A percentile compares a stretch with the other conserved stretches of the same genome.
Conservation (phyloP, 2,888 invertebrate genomes). For the Ctenicera cuprea region DNA sequence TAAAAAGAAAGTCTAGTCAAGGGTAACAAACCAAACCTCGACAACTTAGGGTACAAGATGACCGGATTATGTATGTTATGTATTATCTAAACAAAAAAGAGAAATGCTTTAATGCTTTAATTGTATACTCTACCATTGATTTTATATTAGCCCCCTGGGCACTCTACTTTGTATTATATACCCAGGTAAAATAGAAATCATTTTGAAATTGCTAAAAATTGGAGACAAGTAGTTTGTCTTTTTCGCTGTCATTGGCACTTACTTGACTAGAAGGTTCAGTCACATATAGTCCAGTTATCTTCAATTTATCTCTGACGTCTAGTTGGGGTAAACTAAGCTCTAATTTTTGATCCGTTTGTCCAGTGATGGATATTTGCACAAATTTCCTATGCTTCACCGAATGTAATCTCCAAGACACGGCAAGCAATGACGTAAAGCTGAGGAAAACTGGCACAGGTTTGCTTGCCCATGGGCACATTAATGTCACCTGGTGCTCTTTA, state of each 20-base stretch:
- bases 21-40: no score
- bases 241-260: constrained; percentile 45
- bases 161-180: no score
- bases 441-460: constrained; percentile 84
- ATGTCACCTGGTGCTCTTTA: constrained; percentile 74
- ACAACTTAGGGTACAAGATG: no score
- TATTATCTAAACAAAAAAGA: no score
- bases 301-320: constrained; percentile 61
- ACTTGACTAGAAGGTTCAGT: constrained; percentile 69
- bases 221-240: no score
- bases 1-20: no score
- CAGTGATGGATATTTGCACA: constrained; percentile 84
- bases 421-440: constrained; percentile 89
- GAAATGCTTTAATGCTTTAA: no score
- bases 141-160: no score
- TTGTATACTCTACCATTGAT: no score
- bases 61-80: no score
- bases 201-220: no score
- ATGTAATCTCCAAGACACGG: constrained; percentile 86
- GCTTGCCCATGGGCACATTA: constrained; percentile 87
- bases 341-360: constrained; percentile 71
- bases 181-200: no score
- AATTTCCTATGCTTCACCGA: constrained; percentile 91
- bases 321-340: constrained; percentile 62
- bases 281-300: constrained; percentile 59